Base-by-base conservation (phyloP, 2,888 invertebrate genomes). In the Papilio protenor region DNA sequence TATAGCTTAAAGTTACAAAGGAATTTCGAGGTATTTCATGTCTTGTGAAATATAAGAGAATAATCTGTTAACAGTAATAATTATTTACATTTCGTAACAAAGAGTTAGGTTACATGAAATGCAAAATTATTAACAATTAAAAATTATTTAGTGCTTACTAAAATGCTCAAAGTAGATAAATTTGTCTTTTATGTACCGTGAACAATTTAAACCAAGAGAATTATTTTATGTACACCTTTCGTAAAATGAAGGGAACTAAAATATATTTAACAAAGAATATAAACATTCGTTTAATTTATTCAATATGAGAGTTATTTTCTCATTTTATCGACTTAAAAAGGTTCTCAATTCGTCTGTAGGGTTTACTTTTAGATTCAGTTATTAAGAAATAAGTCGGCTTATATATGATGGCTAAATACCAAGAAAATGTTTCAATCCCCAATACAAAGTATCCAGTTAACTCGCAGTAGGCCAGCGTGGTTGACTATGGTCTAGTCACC, bases 71-170 rank as follows among this genome's bases (percentile, higher is more conserved):
- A 10, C 14, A 40, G 12, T 21, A 40, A 23, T 40, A 69, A 49
- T 66, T 69, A 59, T 66, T 57, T 27, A 10, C 40, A 40, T 70
- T 71, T 23, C 47, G 23, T 69, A 71, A 70, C 70, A 57, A 64
- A 47, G 21, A 57, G 45, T 18, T 76, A 23, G 69, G 47, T 57
- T 59, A 70, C 69, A 76, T 27, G 70, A 57, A 76, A 59, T 23
- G 21, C 45, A 27, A 70, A 71, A 71, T 76, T 76, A 76, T 71
- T 61, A 72, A 49, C 61, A 71, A 76, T 76, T 76, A 18, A 27
- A 16, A 10, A 61, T 61, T 61, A 76, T 76, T 76, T 71, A 76
- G n/a, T 76, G 33, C 71, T 52, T 49, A 59, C 57, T 52, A 27
- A 27, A 72, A 23, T 12, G 18, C 18, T 66, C 18, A 45, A 23